Conservation (phyloP, 1,140 invertebrate species). For the Drosophila saltans region DNA sequence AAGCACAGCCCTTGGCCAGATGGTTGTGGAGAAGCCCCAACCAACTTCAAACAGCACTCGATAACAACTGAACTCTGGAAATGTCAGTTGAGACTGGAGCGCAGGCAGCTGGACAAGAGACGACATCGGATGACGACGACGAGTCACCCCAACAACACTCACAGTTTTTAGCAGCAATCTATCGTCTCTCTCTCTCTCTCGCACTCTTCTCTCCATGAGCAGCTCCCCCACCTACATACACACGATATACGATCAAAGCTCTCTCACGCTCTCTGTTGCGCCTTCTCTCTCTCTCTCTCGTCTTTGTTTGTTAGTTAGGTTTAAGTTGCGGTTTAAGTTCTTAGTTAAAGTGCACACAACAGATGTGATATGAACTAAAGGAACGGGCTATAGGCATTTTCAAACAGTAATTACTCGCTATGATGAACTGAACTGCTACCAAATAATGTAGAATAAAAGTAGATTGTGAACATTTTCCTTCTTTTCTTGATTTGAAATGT, state of each 20-base stretch:
- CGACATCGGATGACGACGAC: neutral
- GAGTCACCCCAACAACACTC: conserved; percentile 35
- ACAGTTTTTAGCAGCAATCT: neutral
- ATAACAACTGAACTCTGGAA: conserved; percentile 59
- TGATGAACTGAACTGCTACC: too few species aligned
- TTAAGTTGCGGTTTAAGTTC: conserved; percentile 10
- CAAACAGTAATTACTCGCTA: neutral
- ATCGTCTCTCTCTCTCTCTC: neutral
- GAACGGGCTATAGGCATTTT: neutral
- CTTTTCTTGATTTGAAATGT: too few species aligned
- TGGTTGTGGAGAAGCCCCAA: conserved; percentile 27
- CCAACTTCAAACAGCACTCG: conserved; percentile 72
- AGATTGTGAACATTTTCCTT: too few species aligned
- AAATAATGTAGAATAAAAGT: too few species aligned
- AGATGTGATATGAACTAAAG: neutral
- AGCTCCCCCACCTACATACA: neutral
- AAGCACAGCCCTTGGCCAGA: conserved; percentile 25
- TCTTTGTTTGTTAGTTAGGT: conserved; percentile 26
- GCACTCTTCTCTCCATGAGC: too few species aligned
- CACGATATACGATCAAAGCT: neutral
- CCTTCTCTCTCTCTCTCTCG: neutral
- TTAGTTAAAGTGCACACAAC: conserved; percentile 3
- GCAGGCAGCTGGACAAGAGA: conserved; percentile 15
- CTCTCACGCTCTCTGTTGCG: neutral
- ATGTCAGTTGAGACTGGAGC: conserved; percentile 15